Conservation (phyloP, 2,888 invertebrate genomes). For the Cryptus armator region DNA sequence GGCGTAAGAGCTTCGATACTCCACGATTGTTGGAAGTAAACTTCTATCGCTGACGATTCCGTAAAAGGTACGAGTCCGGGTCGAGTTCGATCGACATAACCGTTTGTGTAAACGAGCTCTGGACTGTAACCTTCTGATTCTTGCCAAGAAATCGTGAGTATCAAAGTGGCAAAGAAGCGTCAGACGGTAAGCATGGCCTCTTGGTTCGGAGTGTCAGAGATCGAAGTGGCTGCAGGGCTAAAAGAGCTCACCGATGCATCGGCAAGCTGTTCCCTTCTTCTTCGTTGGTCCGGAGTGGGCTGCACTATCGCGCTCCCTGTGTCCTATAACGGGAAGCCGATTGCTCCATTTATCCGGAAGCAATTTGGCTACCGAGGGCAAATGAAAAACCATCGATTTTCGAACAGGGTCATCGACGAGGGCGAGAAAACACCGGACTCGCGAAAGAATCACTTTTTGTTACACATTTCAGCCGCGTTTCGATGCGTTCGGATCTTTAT, state of each 20-base stretch:
- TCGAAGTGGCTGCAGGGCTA: constrained; percentile 16
- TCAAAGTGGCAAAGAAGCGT: constrained; percentile 38
- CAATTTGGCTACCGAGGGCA: constrained; percentile 54
- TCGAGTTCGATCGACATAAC: constrained; percentile 54
- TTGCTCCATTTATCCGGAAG: constrained; percentile 61
- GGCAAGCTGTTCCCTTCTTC: constrained; percentile 49
- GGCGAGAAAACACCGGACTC: constrained; percentile 16
- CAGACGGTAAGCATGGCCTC: constrained; percentile 61
- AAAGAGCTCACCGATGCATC: constrained; percentile 54
- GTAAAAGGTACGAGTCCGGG: constrained; percentile 12
- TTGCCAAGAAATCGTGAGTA: constrained; percentile 47
- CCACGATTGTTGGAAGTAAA: neutral
- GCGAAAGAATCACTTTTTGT: constrained; percentile 3
- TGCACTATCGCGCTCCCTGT: constrained; percentile 3
- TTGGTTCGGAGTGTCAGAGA: constrained; percentile 36
- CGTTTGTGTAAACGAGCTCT: constrained; percentile 58
- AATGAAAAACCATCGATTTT: constrained; percentile 60
- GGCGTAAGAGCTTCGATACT: constrained; percentile 30
- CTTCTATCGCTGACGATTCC: constrained; percentile 40
- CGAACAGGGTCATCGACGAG: constrained; percentile 5
- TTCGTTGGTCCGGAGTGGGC: constrained; percentile 45
- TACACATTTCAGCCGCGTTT: neutral
- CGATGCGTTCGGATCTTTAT: neutral
- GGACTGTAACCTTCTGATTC: constrained; percentile 44
- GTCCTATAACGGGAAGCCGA: constrained; percentile 38